phyloP scores from a whole-genome alignment of 2,797 vertebrate species.

The Corythornis leucogaster region DNA sequence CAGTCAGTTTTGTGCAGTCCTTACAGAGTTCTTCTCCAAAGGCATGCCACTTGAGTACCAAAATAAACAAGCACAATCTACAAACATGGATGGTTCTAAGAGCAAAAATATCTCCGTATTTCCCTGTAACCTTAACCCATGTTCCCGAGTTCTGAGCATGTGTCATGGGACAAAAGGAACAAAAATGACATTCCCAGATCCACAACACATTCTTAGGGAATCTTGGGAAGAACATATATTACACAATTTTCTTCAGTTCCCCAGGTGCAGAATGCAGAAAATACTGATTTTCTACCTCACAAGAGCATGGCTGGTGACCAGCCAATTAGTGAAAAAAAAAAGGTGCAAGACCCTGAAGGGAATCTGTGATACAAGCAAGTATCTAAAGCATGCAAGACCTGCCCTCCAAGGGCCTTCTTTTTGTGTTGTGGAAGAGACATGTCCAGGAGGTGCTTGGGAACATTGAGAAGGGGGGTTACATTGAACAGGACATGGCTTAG shows the following conservation, averaged over 20 bases:
- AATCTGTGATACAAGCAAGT: neutral
- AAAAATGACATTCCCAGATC: neutral
- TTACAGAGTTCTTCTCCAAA: neutral
- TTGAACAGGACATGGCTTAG: neutral
- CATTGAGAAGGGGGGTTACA: neutral
- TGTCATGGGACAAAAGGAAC: neutral
- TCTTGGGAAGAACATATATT: neutral
- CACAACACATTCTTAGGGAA: neutral
- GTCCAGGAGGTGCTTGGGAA: neutral
- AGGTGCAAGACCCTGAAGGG: neutral
- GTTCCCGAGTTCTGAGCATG: neutral
- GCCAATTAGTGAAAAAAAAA: neutral
- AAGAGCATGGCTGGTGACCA: rapidly evolving
- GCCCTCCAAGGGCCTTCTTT: neutral
- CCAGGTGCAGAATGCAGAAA: neutral
- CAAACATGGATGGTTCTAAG: neutral
- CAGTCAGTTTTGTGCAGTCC: neutral
- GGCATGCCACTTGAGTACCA: neutral
- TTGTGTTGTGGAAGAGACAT: rapidly evolving
- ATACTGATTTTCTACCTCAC: neutral
- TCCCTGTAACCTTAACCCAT: neutral
- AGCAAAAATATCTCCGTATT: neutral
- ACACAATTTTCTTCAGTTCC: neutral
- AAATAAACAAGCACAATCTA: neutral
- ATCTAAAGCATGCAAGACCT: neutral